Evolutionary conservation across 1,140 invertebrate genomes (phyloP), one percentile per base, ranked within the genome.

Genomic region (Dolichoris vasculosae): DNA sequence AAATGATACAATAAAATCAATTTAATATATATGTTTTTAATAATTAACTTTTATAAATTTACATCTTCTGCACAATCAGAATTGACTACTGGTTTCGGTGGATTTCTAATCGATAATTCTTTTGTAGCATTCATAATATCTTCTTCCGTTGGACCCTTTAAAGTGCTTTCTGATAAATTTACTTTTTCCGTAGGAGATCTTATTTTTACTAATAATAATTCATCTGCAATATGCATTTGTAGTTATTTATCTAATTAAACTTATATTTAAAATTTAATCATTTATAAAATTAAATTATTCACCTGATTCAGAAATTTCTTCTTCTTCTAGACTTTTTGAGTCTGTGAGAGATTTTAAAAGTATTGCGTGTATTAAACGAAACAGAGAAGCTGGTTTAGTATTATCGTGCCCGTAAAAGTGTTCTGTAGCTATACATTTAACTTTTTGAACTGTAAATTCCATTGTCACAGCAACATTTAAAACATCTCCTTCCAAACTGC

Each of bases 91-190:
- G 87, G 82, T 87, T 87, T 89, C 35, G 89, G 67, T 71, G 88
- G 84, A 89, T 92, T 92, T 88, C 69, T 87, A 71, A 88, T 46
- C 38, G 90, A 90, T 79, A 94, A 80, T 87, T 89, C 38, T 85
- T 88, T 89, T 15, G 94, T 94, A 20, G 88, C 91, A 84, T 87
- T 89, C 46, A 89, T 82, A 83, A 94, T 93, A 43, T 91, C 89
- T 79, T 92, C 91, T 76, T 90, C 51, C n/a, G 84, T 92, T 64
- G 94, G 94, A n/a, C 92, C 91, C 88, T 91, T 91, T 0, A 93
- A 83, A 73, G 87, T 84, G 30, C 91, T 90, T 76, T 93, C 92
- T 0, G 89, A 85, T 20, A 90, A 77, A 85, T 87, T 89, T 73
- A 93, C 90, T 86, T 90, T 89, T 15, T 38, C 23, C 17, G 32